Conservation (phyloP, 2,797 vertebrate species). For the Mus spretus region DNA sequence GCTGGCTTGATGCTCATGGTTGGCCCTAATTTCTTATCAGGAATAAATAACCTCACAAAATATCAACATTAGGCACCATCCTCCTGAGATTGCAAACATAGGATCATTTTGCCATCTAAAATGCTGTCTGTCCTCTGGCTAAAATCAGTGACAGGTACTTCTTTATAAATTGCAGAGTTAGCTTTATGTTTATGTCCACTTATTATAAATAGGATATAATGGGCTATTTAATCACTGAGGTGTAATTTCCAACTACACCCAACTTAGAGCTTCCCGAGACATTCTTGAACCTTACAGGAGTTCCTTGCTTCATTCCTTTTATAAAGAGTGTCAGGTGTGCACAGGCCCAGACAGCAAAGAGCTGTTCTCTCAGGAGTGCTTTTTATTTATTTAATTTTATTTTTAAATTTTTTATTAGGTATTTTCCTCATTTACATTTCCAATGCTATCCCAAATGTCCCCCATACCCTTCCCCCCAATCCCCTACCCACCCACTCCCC, state of each 20-base stretch:
- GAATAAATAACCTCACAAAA: not conserved
- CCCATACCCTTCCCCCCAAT: too few species aligned
- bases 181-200: not conserved
- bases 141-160: not conserved
- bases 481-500: too few species aligned
- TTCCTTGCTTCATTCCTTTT: not conserved
- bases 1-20: not conserved
- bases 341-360: too few species aligned
- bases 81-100: not conserved
- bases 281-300: too few species aligned
- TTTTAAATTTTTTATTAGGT: too few species aligned
- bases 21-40: too few species aligned
- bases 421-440: too few species aligned
- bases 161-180: not conserved
- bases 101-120: not conserved
- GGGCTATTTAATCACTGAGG: not conserved
- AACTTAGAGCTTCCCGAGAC: too few species aligned
- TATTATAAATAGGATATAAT: not conserved
- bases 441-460: too few species aligned
- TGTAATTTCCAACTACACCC: too few species aligned
- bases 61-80: not conserved
- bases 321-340: not conserved
- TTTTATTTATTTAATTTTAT: too few species aligned
- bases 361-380: too few species aligned
- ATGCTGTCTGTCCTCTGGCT: not conserved